Conservation (phyloP, 2,113 vertebrate genomes). For the Rhipidura dahli region DNA sequence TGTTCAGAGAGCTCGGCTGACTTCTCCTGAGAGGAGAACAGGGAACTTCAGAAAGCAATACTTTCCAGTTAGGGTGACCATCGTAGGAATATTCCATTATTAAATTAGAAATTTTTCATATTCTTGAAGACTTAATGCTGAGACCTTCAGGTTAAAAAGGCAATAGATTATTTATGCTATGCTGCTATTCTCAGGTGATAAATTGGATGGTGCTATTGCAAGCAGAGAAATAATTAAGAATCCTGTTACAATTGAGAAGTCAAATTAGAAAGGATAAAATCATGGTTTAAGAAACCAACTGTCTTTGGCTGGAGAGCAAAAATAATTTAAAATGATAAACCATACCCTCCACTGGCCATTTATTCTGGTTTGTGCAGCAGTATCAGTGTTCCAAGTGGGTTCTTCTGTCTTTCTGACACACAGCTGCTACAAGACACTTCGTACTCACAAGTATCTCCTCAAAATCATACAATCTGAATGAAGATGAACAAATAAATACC, state of each 20-base stretch:
- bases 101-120: neutral
- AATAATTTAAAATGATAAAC: neutral
- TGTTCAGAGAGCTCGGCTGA: neutral
- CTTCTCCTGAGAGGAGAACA: neutral
- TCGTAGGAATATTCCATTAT: neutral
- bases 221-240: neutral
- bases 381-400: neutral
- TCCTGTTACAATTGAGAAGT: neutral
- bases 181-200: neutral
- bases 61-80: neutral
- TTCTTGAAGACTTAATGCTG: constrained; percentile 2
- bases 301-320: neutral
- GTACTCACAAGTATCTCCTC: neutral
- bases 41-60: neutral
- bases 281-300: neutral
- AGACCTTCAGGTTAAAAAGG: constrained; percentile 6
- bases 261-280: neutral
- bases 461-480: neutral
- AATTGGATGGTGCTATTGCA: neutral
- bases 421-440: neutral
- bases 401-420: neutral
- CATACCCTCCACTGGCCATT: neutral
- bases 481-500: neutral
- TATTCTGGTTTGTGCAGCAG: neutral
- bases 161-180: neutral